Evolutionary conservation across 2,888 invertebrate genomes (phyloP), one percentile per base, ranked within the genome.

Genomic region (Nemotelus pantherinus): DNA sequence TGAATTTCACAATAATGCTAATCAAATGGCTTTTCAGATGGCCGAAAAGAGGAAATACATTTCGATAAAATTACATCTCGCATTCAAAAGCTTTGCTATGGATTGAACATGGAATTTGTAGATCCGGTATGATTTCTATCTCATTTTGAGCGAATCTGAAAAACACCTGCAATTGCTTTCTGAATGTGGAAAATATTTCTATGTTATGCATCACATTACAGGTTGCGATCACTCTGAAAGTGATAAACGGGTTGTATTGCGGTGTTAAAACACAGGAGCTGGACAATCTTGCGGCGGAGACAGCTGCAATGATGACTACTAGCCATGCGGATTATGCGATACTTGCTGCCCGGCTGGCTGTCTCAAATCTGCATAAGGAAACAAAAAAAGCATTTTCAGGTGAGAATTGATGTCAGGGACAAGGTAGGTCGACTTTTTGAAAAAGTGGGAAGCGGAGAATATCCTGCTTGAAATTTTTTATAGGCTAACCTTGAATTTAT

Each of bases 1-100:
- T 65, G 53, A 64, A 53, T 75, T 63, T 64, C 25, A 25, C 25
- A 25, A 25, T 25, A 25, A 25, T 25, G 25, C 1, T 25, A 25
- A 25, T 25, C 25, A 25, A 25, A 25, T 25, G 25, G 25, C 25
- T 25, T 25, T 63, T 47, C 83, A 95, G 97, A 94, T 90, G 97
- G 98, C 0, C 90, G 95, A 76, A 92, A 93, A 84, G 98, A 99
- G 86, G 93, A 93, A 82, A 95, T 99, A 1, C 96, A 97, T 87
- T 94, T 98, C 85, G 99, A 99, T 87, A 99, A 99, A 90, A 99
- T 99, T 79, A 99, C 99, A 0, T 96, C 96, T 0, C 90, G 99
- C 83, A 96, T 99, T 70, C 93, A 94, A 83, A 98, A 98, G 85
- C 89, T 99, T 77, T 98, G 98, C 85, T 98, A 98, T 89, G 96